These are phyloP conservation scores for Brenthis hecate DNA, from an alignment of 2,888 invertebrate species.

Conservation along the genomic window DNA sequence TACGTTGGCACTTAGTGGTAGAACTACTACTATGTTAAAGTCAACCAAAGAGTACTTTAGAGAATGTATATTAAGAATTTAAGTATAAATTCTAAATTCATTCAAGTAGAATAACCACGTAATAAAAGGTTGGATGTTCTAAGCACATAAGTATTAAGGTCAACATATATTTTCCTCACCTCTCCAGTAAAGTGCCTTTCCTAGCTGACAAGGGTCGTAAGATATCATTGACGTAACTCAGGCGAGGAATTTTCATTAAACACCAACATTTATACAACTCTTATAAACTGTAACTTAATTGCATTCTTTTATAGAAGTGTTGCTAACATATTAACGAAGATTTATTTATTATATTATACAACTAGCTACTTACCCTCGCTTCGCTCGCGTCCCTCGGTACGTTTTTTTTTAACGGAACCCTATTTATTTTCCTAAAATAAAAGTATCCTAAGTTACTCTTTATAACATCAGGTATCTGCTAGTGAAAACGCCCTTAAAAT, in stretches of 20 bases:
- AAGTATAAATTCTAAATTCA: neutral
- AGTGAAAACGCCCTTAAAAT: too few relatives aligned
- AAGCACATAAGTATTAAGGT: constrained; percentile 8
- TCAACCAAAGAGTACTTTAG: too few relatives aligned
- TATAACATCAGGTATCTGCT: too few relatives aligned
- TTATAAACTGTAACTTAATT: constrained; percentile 33
- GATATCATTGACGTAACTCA: constrained; percentile 33
- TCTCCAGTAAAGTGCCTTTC: constrained; percentile 21
- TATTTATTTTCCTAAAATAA: too few relatives aligned
- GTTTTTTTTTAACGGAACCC: too few relatives aligned
- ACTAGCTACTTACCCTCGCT: neutral
- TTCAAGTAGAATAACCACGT: constrained; percentile 2
- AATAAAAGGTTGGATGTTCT: constrained; percentile 3
- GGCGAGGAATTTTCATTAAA: constrained; percentile 46
- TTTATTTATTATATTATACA: neutral
- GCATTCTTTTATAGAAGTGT: constrained; percentile 35
- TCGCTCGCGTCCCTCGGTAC: too few relatives aligned
- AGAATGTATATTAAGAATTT: too few relatives aligned
- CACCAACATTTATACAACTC: constrained; percentile 32
- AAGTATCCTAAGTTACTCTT: too few relatives aligned
- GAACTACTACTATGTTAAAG: too few relatives aligned
- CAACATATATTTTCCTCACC: constrained; percentile 18
- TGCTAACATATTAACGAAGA: constrained; percentile 7
- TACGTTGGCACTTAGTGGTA: too few relatives aligned
- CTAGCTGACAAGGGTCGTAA: constrained; percentile 39